Conservation (phyloP, 2,888 invertebrate genomes). For the Drosophila antonietae region DNA sequence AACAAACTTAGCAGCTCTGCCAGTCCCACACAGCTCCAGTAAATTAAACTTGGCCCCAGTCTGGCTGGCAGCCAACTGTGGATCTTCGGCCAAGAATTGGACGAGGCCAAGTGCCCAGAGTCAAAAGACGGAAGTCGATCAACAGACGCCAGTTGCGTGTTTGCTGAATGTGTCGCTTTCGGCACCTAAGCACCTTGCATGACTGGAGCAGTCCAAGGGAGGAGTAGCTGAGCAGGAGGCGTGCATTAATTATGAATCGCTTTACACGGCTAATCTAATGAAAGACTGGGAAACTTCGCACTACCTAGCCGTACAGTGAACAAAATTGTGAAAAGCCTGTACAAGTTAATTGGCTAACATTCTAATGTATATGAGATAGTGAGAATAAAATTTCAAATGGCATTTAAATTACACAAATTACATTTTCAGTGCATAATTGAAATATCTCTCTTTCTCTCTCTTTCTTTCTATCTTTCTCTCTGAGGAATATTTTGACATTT, state of each 20-base stretch:
- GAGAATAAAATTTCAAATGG: background rate
- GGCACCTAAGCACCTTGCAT: constrained; percentile 54
- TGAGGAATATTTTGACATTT: too few species aligned
- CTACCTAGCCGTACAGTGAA: constrained; percentile 38
- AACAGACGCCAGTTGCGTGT: constrained; percentile 60
- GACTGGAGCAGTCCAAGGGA: background rate
- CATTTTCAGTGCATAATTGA: background rate
- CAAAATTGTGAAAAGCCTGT: background rate
- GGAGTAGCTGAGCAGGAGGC: background rate
- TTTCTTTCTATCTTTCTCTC: too few species aligned
- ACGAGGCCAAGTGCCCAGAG: constrained; percentile 13
- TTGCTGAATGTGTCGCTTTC: constrained; percentile 60
- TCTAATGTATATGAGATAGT: background rate
- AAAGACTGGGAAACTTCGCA: constrained; percentile 59
- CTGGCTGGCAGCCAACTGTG: constrained; percentile 62
- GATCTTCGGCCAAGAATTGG: constrained; percentile 12
- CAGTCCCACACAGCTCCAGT: constrained; percentile 39
- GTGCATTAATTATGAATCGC: constrained; percentile 73
- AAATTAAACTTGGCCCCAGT: constrained; percentile 47
- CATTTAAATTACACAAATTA: background rate
- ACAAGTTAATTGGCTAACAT: background rate
- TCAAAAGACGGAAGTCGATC: constrained; percentile 48
- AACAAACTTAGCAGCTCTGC: constrained; percentile 55
- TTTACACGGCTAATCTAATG: constrained; percentile 41
- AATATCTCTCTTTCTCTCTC: too few species aligned